Conservation (phyloP, 2,113 vertebrate genomes). For the Thymallus thymallus region DNA sequence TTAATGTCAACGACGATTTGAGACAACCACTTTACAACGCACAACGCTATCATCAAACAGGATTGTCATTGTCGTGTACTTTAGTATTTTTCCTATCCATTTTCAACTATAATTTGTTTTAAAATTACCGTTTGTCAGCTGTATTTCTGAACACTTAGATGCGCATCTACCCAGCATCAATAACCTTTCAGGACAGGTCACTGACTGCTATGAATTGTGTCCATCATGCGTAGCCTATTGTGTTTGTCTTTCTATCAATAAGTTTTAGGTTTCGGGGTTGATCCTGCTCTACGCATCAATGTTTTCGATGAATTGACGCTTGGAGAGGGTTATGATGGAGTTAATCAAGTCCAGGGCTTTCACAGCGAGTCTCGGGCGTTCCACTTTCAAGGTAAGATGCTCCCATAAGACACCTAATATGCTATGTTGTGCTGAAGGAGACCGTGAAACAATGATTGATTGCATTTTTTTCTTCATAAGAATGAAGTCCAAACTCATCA, state of each 20-base stretch:
- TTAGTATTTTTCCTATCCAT: not conserved
- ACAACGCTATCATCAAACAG: not conserved
- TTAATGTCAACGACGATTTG: not conserved
- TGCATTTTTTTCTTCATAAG: too few species aligned
- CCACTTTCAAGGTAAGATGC: constrained; percentile 87
- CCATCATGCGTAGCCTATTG: not conserved
- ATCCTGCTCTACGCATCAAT: constrained; percentile 89
- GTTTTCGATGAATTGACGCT: constrained; percentile 87
- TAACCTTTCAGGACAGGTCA: not conserved
- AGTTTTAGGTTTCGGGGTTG: constrained; percentile 91
- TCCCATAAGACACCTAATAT: not conserved
- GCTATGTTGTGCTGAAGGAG: not conserved
- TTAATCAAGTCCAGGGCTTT: constrained; percentile 91
- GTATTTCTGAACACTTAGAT: not conserved
- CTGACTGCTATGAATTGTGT: not conserved
- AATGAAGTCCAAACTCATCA: not conserved
- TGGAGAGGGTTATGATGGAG: constrained; percentile 81
- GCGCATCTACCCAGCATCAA: not conserved
- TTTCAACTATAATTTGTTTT: too few species aligned
- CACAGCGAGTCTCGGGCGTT: constrained; percentile 94
- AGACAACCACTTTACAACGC: too few species aligned
- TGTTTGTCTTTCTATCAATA: constrained; percentile 49
- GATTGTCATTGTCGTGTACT: not conserved
- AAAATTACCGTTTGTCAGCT: not conserved
- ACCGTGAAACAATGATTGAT: not conserved